Percentiles rank a stretch among this genome's conserved stretches.
Evolutionary conservation across 2,888 invertebrate species (phyloP).

Genomic region (Synanthedon andrenaeformis): DNA sequence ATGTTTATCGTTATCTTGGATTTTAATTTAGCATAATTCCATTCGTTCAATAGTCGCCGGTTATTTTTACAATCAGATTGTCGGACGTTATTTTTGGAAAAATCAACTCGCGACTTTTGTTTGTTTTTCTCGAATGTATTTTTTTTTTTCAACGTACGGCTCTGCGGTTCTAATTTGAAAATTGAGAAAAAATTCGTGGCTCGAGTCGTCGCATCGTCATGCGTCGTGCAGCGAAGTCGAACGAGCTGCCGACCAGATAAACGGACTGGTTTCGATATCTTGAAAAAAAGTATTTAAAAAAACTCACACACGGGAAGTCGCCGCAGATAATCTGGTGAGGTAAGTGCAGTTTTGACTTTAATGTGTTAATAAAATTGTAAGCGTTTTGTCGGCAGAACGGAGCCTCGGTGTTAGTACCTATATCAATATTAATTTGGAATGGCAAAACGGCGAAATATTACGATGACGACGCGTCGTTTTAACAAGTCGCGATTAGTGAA

Average conservation of each 20-base stretch:
- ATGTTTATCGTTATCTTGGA: conserved; percentile 7
- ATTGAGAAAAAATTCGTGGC: conserved; percentile 31
- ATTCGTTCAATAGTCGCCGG: background rate
- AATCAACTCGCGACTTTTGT: background rate
- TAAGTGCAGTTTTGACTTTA: conserved; percentile 68
- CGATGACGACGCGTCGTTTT: conserved; percentile 16
- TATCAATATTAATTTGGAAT: conserved; percentile 27
- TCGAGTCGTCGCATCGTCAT: conserved; percentile 8
- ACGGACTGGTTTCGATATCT: conserved; percentile 61
- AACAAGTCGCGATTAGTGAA: conserved; percentile 6
- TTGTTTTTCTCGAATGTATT: background rate
- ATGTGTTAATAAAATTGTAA: conserved; percentile 69
- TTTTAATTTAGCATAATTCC: conserved; percentile 9
- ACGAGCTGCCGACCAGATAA: conserved; percentile 39
- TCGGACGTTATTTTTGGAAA: background rate
- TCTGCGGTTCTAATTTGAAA: conserved; percentile 42
- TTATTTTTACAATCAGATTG: background rate
- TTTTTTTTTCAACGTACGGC: conserved; percentile 14
- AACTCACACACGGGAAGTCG: conserved; percentile 55
- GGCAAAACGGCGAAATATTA: conserved; percentile 24
- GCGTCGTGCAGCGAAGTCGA: background rate
- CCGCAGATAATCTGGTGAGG: conserved; percentile 58
- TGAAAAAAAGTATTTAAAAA: conserved; percentile 37
- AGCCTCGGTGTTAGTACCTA: conserved; percentile 19
- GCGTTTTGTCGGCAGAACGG: conserved; percentile 57